Base-by-base conservation (phyloP, 2,113 vertebrate species). In the Phainopepla nitens region DNA sequence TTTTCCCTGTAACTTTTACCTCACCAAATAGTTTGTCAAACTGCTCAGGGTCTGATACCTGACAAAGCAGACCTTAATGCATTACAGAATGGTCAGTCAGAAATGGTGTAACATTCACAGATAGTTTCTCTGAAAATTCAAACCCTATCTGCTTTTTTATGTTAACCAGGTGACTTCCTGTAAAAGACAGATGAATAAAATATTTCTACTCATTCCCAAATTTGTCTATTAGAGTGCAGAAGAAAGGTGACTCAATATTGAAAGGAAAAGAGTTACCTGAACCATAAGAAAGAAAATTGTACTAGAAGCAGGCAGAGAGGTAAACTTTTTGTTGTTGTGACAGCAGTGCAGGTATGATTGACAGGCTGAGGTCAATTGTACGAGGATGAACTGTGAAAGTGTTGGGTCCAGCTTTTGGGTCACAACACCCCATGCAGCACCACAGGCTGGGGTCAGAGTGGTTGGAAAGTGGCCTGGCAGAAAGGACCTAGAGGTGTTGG, bases 401-500 rank as follows among this genome's bases (percentile, higher is more conserved):
- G 13, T 35, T 27, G 10, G 4, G 19, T 53, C 13, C 23, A 21
- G 11, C 3, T 15, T 50, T 39, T 53, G 24, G 9, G 7, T 45
- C 23, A 25, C 45, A 75, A 20, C 19, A 39, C 28, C 16, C 3
- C 39, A 11, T 4, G 3, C 13, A 60, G 23, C 3, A 11, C 24
- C 53, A 4, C 3, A 51, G 16, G 19, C 9, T 29, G 9, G 13
- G 8, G 6, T 4, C 13, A 20, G 19, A 58, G 19, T 14, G 15
- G 2, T 12, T 33, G 44, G 9, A 58, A 45, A 22, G 2, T 17
- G 6, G 4, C 15, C 44, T 27, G 16, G 45, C 9, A 50, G 33
- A n/a, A 58, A 14, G 28, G 13, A 39, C 3, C 7, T 39, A 29
- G 7, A 7, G 6, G 0, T 54, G 6, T 0, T 29, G 56, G 20